Conservation (phyloP, 2,888 invertebrate species). For the Zygothrica quintamaculata region DNA sequence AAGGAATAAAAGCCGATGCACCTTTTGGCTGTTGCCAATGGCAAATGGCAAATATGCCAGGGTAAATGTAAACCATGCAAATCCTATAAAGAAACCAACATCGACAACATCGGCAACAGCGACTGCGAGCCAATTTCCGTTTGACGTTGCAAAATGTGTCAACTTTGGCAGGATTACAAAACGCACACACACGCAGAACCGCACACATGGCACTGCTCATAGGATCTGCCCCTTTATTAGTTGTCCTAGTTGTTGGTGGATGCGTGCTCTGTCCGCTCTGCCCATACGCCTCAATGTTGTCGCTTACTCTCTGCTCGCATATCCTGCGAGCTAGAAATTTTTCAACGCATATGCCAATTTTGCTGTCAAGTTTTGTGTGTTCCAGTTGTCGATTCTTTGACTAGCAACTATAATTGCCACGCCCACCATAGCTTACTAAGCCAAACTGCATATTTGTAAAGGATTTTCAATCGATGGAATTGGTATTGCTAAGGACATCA, state of each 20-base stretch:
- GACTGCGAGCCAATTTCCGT: slow-evolving; percentile 71
- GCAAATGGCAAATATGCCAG: slow-evolving; percentile 28
- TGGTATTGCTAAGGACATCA: slow-evolving; percentile 20
- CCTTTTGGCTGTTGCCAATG: slow-evolving; percentile 40
- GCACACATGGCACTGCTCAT: slow-evolving; percentile 5
- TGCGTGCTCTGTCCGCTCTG: slow-evolving; percentile 6
- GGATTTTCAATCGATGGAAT: slow-evolving; percentile 33
- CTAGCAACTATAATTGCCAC: slow-evolving; percentile 33
- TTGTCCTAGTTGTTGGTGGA: slow-evolving; percentile 37
- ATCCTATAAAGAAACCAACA: slow-evolving; percentile 61
- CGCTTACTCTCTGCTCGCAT: slow-evolving; percentile 6
- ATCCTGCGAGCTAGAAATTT: slow-evolving; percentile 59
- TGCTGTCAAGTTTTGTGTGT: slow-evolving; percentile 61
- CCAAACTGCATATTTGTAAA: not conserved
- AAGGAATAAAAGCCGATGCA: slow-evolving; percentile 8
- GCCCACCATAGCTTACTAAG: not conserved
- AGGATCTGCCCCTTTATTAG: slow-evolving; percentile 49
- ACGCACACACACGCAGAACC: slow-evolving; percentile 35
- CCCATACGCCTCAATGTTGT: not conserved
- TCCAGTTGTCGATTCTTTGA: slow-evolving; percentile 55
- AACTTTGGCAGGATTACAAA: slow-evolving; percentile 71
- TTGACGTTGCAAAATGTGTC: slow-evolving; percentile 73
- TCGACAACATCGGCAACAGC: slow-evolving; percentile 53
- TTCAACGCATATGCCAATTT: slow-evolving; percentile 78
- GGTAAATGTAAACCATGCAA: slow-evolving; percentile 49